These are phyloP conservation scores for Dendrocincla tyrannina DNA, from an alignment of 2,797 vertebrate genomes.

Conservation along the genomic window DNA sequence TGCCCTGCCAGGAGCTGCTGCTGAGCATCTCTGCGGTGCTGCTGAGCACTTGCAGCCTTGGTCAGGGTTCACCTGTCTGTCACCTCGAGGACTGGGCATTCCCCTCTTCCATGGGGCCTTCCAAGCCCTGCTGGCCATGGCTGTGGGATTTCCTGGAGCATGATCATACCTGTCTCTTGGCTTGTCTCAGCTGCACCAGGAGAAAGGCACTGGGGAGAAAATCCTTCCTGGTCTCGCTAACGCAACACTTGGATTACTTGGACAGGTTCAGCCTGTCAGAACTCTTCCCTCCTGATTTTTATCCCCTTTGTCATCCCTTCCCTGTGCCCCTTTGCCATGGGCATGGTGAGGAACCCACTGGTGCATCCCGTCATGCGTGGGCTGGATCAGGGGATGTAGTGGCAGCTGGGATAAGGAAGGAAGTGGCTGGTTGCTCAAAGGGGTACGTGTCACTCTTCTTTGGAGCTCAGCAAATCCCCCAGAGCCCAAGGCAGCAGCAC, in stretches of 20 bases:
- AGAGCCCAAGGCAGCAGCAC: background rate
- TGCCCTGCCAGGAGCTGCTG: background rate
- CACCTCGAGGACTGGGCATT: fast-evolving
- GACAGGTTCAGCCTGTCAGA: background rate
- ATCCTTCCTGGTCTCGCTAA: background rate
- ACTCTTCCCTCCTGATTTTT: fast-evolving
- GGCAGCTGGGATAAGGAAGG: background rate
- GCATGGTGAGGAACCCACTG: fast-evolving
- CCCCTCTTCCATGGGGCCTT: fast-evolving
- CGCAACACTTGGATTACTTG: fast-evolving
- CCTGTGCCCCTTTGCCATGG: fast-evolving
- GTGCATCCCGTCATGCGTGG: fast-evolving
- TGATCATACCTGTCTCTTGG: fast-evolving
- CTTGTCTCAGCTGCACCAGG: background rate
- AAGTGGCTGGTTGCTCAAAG: background rate
- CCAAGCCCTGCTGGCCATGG: background rate
- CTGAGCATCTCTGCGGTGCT: background rate
- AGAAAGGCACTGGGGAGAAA: background rate
- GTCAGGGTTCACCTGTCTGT: background rate
- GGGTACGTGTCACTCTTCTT: fast-evolving
- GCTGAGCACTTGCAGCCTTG: background rate
- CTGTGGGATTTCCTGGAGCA: fast-evolving
- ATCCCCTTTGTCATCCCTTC: background rate
- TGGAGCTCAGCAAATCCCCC: background rate
- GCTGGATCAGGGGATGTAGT: background rate